phyloP scores from a whole-genome alignment of 23 tunicate genomes.

The Phallusia fumigata region DNA sequence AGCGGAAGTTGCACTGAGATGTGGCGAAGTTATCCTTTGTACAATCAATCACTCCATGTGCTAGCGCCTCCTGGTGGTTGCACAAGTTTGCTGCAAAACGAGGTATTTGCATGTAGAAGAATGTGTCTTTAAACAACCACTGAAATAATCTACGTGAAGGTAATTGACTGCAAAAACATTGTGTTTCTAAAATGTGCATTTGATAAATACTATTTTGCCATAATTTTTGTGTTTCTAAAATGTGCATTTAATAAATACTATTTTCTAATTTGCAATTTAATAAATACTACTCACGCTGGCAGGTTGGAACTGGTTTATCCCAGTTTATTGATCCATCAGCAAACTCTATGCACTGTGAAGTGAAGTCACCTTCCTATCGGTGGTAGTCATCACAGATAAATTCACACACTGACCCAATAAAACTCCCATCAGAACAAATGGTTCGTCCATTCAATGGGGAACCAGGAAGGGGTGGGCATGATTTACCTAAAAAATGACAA shows the following conservation, averaged over 20 bases:
- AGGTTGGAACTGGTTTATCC: slow-evolving; percentile 32
- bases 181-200: too few relatives aligned
- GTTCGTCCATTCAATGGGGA: slow-evolving; percentile 23
- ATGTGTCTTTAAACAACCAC: not conserved
- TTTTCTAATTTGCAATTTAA: not conserved
- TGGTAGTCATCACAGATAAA: slow-evolving; percentile 27
- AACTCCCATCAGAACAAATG: slow-evolving; percentile 22
- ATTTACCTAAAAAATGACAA: slow-evolving; percentile 12
- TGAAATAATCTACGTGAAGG: not conserved
- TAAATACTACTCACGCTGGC: slow-evolving; percentile 27
- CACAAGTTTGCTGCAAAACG: slow-evolving; percentile 24
- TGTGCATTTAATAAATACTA: too few relatives aligned
- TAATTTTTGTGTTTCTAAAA: too few relatives aligned
- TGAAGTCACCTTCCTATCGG: not conserved
- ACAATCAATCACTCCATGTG: slow-evolving; percentile 52
- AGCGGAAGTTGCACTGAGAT: slow-evolving; percentile 53
- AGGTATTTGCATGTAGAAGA: not conserved
- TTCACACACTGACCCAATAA: slow-evolving; percentile 32
- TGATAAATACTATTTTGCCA: too few relatives aligned
- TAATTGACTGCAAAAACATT: too few relatives aligned
- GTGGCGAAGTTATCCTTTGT: slow-evolving; percentile 34
- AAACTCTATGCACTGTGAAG: slow-evolving; percentile 26
- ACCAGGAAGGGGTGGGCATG: slow-evolving; percentile 11
- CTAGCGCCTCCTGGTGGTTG: slow-evolving; percentile 25
- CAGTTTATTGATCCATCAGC: slow-evolving; percentile 30